These are phyloP conservation scores for Megalurothrips usitatus DNA, from an alignment of 2,888 invertebrate genomes.

Conservation along the genomic window DNA sequence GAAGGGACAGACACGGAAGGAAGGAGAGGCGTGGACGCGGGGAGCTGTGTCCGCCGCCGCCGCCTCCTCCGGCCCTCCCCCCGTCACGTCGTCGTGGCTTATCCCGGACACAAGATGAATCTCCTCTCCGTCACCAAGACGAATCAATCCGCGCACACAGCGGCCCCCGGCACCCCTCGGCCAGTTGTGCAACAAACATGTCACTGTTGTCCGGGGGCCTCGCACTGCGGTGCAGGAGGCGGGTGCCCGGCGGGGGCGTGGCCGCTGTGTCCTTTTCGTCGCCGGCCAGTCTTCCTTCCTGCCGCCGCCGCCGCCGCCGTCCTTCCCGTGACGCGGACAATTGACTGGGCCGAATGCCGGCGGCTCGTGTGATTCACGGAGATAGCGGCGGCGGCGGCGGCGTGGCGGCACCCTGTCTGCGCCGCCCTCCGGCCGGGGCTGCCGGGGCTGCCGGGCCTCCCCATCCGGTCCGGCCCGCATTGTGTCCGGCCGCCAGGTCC, in stretches of 20 bases:
- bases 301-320: no score
- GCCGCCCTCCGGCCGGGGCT: no score
- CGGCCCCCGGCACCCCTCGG: not conserved
- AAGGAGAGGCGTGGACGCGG: not conserved
- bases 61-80: not conserved
- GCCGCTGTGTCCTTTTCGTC: no score
- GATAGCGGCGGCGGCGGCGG: no score
- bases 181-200: conserved; percentile 6
- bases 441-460: no score
- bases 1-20: not conserved
- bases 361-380: no score
- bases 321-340: no score
- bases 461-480: no score
- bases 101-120: not conserved
- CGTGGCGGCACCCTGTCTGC: no score
- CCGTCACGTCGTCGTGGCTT: not conserved
- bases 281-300: no score
- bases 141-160: not conserved
- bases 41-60: not conserved
- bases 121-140: not conserved
- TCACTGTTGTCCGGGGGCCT: not conserved
- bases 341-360: no score
- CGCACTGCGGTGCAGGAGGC: not conserved
- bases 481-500: no score
- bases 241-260: not conserved